phyloP scores from a whole-genome alignment of 2,888 invertebrate species.

The Augiades crinisus region DNA sequence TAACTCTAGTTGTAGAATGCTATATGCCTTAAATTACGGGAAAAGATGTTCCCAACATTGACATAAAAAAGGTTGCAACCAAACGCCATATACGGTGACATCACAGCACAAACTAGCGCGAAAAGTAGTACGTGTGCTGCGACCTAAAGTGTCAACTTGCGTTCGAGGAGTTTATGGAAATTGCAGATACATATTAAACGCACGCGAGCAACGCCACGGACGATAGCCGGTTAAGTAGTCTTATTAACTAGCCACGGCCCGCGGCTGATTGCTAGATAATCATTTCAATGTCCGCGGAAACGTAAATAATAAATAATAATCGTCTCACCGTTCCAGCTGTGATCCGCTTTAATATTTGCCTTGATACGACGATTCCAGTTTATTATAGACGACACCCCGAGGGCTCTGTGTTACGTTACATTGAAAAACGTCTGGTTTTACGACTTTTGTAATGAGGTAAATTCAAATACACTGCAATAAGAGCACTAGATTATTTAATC shows the following conservation, averaged over 20 bases:
- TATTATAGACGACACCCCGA: constrained; percentile 13
- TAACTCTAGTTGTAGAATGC: no score
- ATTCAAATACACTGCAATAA: constrained; percentile 6
- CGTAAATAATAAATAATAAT: constrained; percentile 26
- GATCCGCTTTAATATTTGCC: constrained; percentile 21
- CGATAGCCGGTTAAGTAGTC: constrained; percentile 19
- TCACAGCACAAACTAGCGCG: not conserved
- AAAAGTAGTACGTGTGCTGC: not conserved
- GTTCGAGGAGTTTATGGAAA: constrained; percentile 17
- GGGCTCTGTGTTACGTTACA: constrained; percentile 17
- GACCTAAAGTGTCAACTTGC: constrained; percentile 2
- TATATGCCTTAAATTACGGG: no score
- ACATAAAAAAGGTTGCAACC: not conserved
- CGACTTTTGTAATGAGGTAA: constrained; percentile 8
- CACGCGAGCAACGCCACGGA: constrained; percentile 20
- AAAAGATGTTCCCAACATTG: not conserved
- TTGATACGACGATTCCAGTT: constrained; percentile 22
- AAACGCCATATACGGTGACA: not conserved
- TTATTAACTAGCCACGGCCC: constrained; percentile 18
- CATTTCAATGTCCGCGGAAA: constrained; percentile 26
- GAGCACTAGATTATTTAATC: not conserved
- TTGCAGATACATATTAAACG: constrained; percentile 24
- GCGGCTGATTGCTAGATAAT: constrained; percentile 25
- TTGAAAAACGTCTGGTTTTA: constrained; percentile 19
- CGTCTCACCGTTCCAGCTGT: constrained; percentile 16